Percentiles rank a stretch among this genome's conserved stretches.
These are phyloP conservation scores for Rallus limicola DNA, from an alignment of 2,113 vertebrate species.

Conservation along the genomic window DNA sequence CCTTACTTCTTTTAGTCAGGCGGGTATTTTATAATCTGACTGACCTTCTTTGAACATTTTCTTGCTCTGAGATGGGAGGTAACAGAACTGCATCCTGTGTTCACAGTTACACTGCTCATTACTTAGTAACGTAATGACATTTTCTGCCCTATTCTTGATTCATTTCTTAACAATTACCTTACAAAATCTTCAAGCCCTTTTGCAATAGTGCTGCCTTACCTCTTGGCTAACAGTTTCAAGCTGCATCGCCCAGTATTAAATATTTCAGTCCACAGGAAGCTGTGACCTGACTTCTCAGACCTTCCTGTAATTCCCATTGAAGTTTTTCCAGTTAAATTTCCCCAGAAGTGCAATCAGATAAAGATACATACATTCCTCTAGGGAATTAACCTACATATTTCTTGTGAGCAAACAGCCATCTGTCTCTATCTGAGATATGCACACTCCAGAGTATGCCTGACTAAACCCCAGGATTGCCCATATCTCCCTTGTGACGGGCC, in stretches of 20 bases:
- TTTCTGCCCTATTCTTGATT: background rate
- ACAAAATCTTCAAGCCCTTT: background rate
- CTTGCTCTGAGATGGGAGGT: background rate
- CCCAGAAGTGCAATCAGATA: background rate
- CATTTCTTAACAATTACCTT: background rate
- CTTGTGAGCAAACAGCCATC: conserved; percentile 30
- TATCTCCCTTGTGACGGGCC: background rate
- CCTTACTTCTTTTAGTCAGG: background rate
- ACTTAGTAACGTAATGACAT: background rate
- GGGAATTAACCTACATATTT: conserved; percentile 62
- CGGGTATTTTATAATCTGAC: background rate
- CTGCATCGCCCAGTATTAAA: background rate
- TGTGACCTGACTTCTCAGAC: background rate
- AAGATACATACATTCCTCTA: background rate
- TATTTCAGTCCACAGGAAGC: background rate
- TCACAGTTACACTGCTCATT: background rate
- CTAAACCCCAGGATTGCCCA: background rate
- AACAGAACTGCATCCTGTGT: background rate
- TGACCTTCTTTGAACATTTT: background rate
- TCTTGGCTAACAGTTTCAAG: background rate
- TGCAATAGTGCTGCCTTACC: background rate
- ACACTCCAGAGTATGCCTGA: background rate
- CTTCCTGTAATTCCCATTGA: background rate
- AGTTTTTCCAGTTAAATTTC: background rate
- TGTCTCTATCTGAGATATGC: conserved; percentile 9